A percentile compares a stretch with the other conserved stretches of the same genome.
Evolutionary conservation across 2,888 invertebrate genomes (phyloP).

Genomic region (Lomographa bimaculata): DNA sequence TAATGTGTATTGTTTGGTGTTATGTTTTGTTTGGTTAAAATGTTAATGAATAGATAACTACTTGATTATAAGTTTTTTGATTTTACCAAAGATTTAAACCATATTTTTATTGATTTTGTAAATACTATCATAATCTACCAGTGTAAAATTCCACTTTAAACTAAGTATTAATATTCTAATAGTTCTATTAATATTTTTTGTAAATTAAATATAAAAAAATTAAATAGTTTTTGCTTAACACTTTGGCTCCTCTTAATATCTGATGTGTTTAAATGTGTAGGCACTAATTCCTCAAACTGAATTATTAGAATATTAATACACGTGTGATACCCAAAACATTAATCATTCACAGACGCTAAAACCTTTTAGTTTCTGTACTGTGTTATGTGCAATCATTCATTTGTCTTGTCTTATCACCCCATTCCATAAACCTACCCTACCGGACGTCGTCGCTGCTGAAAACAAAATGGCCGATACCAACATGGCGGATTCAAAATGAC

Average conservation of each 20-base stretch:
- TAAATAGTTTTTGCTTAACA: too few species aligned
- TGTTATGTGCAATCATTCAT: constrained; percentile 76
- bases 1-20: constrained; percentile 38
- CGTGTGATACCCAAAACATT: constrained; percentile 63
- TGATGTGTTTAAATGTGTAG: too few species aligned
- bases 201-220: too few species aligned
- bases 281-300: too few species aligned
- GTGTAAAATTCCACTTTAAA: constrained; percentile 64
- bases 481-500: constrained; percentile 44
- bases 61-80: constrained; percentile 30
- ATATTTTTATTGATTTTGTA: constrained; percentile 25
- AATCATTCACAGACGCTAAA: constrained; percentile 76
- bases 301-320: constrained; percentile 53
- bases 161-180: constrained; percentile 44
- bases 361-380: constrained; percentile 67
- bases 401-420: constrained; percentile 82
- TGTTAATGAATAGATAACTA: constrained; percentile 16
- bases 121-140: constrained; percentile 42
- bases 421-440: constrained; percentile 79
- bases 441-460: constrained; percentile 53
- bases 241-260: too few species aligned
- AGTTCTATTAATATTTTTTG: too few species aligned
- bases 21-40: constrained; percentile 27
- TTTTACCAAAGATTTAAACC: constrained; percentile 34
- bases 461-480: constrained; percentile 40